A percentile compares a stretch with the other conserved stretches of the same genome.
These are phyloP conservation scores for Chamaea fasciata DNA, from an alignment of 2,113 vertebrate genomes.

Conservation along the genomic window DNA sequence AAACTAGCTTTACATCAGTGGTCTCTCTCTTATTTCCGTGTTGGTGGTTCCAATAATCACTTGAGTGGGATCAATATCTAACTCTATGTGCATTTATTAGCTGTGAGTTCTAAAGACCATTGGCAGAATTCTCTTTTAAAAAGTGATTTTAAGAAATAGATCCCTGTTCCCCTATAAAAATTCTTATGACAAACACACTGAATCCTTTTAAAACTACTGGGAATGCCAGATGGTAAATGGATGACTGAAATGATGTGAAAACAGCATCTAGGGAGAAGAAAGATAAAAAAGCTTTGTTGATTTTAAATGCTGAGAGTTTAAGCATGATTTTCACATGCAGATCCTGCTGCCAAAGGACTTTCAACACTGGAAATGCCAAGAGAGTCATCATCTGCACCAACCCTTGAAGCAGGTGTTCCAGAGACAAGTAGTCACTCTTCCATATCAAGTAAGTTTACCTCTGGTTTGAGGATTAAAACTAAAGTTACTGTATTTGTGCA, in stretches of 20 bases:
- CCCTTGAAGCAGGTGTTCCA: conserved; percentile 87
- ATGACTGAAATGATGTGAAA: not conserved
- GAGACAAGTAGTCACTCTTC: conserved; percentile 94
- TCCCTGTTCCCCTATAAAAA: not conserved
- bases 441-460: conserved; percentile 84
- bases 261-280: not conserved
- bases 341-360: conserved; percentile 83
- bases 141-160: not conserved
- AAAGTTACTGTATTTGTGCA: not conserved
- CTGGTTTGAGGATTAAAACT: not conserved
- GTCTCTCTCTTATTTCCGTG: not conserved
- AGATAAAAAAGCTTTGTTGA: not conserved
- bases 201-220: not conserved
- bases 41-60: not conserved
- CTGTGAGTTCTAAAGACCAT: not conserved
- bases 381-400: conserved; percentile 92
- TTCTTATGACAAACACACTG: not conserved
- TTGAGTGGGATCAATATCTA: not conserved
- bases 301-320: not conserved
- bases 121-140: not conserved
- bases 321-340: conserved; percentile 73
- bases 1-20: not conserved
- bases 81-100: not conserved
- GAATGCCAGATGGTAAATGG: not conserved
- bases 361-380: conserved; percentile 92